Conservation (phyloP, 2,113 vertebrate genomes). For the Notarius lentiginosus region DNA sequence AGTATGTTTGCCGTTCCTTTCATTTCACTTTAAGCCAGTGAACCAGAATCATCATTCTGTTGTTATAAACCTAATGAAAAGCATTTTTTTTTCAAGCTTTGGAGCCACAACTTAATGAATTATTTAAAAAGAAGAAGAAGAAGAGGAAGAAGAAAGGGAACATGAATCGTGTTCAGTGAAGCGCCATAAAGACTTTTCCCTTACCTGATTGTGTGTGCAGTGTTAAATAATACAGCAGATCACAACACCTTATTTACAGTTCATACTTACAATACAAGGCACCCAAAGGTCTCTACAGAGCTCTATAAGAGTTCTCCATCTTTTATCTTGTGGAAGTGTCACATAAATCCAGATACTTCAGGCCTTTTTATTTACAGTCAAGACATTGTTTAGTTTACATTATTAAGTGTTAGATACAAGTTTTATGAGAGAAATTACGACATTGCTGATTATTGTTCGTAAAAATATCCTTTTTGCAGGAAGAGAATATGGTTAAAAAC, state of each 20-base stretch:
- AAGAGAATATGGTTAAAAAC: too few species aligned
- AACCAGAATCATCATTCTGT: background rate
- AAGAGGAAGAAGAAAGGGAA: background rate
- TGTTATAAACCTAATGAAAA: slow-evolving; percentile 2
- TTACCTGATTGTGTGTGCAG: background rate
- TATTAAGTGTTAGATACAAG: too few species aligned
- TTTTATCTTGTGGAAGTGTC: too few species aligned
- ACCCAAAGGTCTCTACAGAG: too few species aligned
- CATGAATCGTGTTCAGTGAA: background rate
- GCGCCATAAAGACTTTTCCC: background rate
- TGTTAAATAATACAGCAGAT: background rate
- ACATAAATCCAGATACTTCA: too few species aligned
- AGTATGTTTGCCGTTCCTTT: background rate
- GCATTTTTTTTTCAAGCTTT: background rate
- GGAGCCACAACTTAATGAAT: background rate
- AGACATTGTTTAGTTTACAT: too few species aligned
- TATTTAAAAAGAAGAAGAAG: background rate
- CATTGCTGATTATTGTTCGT: too few species aligned
- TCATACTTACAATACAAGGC: background rate
- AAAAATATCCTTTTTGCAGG: too few species aligned
- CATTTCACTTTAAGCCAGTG: background rate
- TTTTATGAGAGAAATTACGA: too few species aligned
- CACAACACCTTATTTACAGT: background rate
- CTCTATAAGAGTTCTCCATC: too few species aligned
- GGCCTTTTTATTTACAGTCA: too few species aligned